phyloP scores from a whole-genome alignment of 2,113 vertebrate genomes.

The Xenopus laevis region DNA sequence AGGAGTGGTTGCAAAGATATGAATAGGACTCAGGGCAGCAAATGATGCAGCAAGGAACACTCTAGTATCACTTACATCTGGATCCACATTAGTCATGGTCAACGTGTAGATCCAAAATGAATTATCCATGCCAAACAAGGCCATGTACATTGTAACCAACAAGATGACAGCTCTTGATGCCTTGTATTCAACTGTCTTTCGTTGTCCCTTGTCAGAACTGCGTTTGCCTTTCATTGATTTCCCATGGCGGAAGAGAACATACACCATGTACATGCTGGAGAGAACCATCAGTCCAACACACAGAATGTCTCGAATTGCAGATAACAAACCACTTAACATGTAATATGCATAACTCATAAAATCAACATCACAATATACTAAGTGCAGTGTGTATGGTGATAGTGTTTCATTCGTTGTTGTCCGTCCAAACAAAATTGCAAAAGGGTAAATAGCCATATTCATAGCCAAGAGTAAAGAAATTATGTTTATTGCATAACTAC shows the following conservation, averaged over 20 bases:
- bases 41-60: constrained; percentile 3
- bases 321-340: constrained; percentile 15
- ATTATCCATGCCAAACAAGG: constrained; percentile 34
- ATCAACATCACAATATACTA: constrained; percentile 32
- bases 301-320: constrained; percentile 6
- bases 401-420: constrained; percentile 15
- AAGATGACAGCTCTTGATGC: constrained; percentile 21
- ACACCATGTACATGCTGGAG: constrained; percentile 30
- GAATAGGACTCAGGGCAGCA: constrained; percentile 15
- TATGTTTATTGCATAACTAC: constrained; percentile 9
- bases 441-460: constrained; percentile 19
- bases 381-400: background rate
- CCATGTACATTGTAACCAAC: constrained; percentile 22
- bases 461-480: constrained; percentile 11
- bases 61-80: background rate
- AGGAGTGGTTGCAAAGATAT: constrained; percentile 11
- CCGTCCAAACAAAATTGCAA: constrained; percentile 25
- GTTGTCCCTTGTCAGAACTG: background rate
- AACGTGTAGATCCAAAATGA: constrained; percentile 32
- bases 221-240: constrained; percentile 17
- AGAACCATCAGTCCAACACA: constrained; percentile 19
- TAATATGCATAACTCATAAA: constrained; percentile 19
- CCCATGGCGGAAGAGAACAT: constrained; percentile 10
- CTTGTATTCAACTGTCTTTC: constrained; percentile 4
- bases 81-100: background rate